Percentiles rank a stretch among this genome's conserved stretches.
Evolutionary conservation across 2,888 invertebrate genomes (phyloP).

Genomic region (Drosophila greeni): DNA sequence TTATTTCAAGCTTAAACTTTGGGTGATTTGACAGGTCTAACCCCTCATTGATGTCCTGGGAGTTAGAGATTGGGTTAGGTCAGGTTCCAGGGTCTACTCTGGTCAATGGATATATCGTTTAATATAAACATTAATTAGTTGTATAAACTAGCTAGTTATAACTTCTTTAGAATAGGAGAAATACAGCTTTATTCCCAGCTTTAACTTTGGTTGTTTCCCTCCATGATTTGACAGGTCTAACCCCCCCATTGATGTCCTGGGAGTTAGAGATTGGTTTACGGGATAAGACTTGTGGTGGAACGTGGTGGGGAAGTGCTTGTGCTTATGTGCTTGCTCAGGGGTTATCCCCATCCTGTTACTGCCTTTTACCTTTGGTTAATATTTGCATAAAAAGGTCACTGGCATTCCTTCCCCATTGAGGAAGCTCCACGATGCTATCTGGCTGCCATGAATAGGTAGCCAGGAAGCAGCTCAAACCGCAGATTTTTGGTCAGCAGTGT

Average conservation of each 20-base stretch:
- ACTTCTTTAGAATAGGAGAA: background rate
- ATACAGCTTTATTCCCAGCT: background rate
- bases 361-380: constrained; percentile 59
- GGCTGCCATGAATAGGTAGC: background rate
- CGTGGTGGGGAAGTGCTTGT: too few relatives aligned
- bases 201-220: too few relatives aligned
- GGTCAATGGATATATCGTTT: constrained; percentile 1
- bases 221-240: constrained; percentile 27
- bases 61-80: constrained; percentile 53
- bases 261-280: constrained; percentile 50
- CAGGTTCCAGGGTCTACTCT: too few relatives aligned
- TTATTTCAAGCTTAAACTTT: background rate
- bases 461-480: background rate
- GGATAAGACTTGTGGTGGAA: constrained; percentile 17
- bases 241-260: constrained; percentile 7
- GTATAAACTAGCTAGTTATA: background rate
- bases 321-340: constrained; percentile 43
- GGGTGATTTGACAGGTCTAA: constrained; percentile 23
- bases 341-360: background rate
- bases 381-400: constrained; percentile 78
- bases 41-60: constrained; percentile 11
- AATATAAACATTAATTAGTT: background rate
- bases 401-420: constrained; percentile 65
- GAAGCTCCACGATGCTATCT: constrained; percentile 38
- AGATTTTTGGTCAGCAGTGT: constrained; percentile 20